Base-by-base conservation (phyloP, 2,113 vertebrate genomes). In the Misgurnus mizolepis region DNA sequence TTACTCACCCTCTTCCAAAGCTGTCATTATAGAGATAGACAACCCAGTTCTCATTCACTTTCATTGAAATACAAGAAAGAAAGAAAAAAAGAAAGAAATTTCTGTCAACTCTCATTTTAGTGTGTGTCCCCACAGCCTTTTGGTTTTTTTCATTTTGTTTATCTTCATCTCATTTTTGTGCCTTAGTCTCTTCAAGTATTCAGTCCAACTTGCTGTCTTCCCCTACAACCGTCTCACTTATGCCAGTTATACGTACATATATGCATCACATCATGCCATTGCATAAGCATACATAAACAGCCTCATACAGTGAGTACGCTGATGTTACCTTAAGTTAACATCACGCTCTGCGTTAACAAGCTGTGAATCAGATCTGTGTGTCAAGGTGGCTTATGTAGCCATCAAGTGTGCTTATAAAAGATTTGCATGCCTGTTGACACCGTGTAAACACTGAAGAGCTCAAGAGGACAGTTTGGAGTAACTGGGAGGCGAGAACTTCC, bases 391-490 rank as follows among this genome's bases (percentile, higher is more conserved):
- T 74, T 14, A 43, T 82, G 17, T 47, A 79, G 67, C 58, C 2
- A 62, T 76, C 58, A 17, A 7, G 14, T 40, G 41, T 17, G 74
- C 61, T 71, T 62, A n/a, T 67, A 7, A 66, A 41, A 9, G 15
- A 11, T 39, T 22, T 39, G 39, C 14, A 66, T 66, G 61, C 61
- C 45, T 40, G 39, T n/a, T n/a, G 27, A 53, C 22, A 40, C 15
- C 2, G 27, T 43, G 12, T 53, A 1, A 15, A 8, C 45, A 79
- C 5, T 43, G 66, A 41, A 69, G 88, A 39, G 71, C 85, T 88
- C 90, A 95, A 5, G 95, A 96, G 83, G 95, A 95, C 80, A 99
- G 95, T 87, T 99, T 99, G 91, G 95, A 98, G 92, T 99, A 99
- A 91, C 96, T 98, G 1, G 97, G 96, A 0, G 98, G 98, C 1